Evolutionary conservation across 92 coral and sea anemone genomes (phyloP).

Genomic region (Plumapathes pennacea): DNA sequence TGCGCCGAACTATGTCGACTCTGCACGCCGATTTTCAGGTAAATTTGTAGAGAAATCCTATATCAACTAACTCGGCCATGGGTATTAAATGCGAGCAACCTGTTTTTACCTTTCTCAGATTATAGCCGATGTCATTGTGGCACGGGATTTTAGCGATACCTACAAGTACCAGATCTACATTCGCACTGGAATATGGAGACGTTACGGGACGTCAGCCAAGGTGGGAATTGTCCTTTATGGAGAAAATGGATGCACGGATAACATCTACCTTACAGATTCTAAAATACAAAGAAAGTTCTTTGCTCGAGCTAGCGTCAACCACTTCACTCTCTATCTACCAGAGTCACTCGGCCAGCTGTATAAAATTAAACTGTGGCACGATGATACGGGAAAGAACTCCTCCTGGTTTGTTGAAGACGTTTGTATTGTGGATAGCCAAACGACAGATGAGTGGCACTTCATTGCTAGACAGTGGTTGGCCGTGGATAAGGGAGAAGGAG

Average conservation of each 20-base stretch:
- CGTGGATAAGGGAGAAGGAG: conserved; percentile 63
- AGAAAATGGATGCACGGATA: conserved; percentile 58
- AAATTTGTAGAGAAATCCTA: no score
- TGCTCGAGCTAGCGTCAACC: conserved; percentile 72
- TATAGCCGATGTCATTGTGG: conserved; percentile 58
- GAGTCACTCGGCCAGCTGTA: conserved; percentile 41
- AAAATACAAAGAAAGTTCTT: conserved; percentile 43
- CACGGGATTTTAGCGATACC: conserved; percentile 32
- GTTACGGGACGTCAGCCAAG: conserved; percentile 71
- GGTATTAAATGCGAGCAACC: no score
- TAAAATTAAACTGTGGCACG: conserved; percentile 68
- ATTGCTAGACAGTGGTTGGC: conserved; percentile 75
- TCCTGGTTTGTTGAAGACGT: conserved; percentile 74
- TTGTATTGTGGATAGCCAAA: conserved; percentile 44
- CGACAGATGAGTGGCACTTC: conserved; percentile 41
- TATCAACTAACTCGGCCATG: no score
- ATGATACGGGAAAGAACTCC: conserved; percentile 60
- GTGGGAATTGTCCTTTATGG: conserved; percentile 67
- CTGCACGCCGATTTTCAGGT: no score
- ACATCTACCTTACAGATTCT: conserved; percentile 53
- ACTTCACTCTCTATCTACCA: conserved; percentile 57
- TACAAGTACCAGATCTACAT: conserved; percentile 55
- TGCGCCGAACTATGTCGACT: no score
- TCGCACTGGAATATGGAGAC: conserved; percentile 79
- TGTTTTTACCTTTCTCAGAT: conserved; percentile 36